Evolutionary conservation across 2,888 invertebrate genomes (phyloP), one percentile per base, ranked within the genome.

Genomic region (Rhogogaster chlorosoma): DNA sequence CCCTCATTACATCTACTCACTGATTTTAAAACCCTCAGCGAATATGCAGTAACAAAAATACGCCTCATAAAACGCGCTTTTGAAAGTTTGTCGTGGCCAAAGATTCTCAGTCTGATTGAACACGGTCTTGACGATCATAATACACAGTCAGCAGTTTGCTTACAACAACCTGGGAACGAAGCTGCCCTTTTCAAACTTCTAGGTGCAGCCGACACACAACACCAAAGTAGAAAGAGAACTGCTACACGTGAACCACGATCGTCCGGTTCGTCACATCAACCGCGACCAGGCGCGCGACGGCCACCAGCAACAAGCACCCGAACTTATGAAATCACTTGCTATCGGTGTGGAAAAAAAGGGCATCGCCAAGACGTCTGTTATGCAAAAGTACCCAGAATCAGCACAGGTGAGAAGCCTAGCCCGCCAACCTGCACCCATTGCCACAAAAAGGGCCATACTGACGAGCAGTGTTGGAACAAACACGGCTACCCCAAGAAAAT

Each of bases 31-130:
- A 26, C 45, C 26, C 29, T 75, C 15, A 75, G 45, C 75, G 45
- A 75, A 75, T 75, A 75, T 45, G 75, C 75, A 75, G 75, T 75
- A 45, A 75, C 75, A 45, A 75, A 75, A 22, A 22, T 49, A 75
- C 75, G 75, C 75, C 75, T 75, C 45, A 75, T 75, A 26, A 75
- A 75, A n/a, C 45, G 45, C 75, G 75, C 42, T 70, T 70, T 70
- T 1, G 70, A 36, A 70, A 36, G 36, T 32, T 36, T 70, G 1
- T 36, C 70, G 36, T 70, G 70, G 70, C 70, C 70, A 36, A 70
- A 70, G 36, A n/a, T 70, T 32, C 15, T 70, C 6, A 70, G 70
- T 36, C 70, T 70, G 18, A 70, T 70, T 22, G 32, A 70, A 9
- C 36, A 70, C 70, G 70, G 70, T 36, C 32, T 70, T 32, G 70